Evolutionary conservation across 2,888 invertebrate species (phyloP), one percentile per base, ranked within the genome.

Genomic region (Brachypalpus laphriformis): DNA sequence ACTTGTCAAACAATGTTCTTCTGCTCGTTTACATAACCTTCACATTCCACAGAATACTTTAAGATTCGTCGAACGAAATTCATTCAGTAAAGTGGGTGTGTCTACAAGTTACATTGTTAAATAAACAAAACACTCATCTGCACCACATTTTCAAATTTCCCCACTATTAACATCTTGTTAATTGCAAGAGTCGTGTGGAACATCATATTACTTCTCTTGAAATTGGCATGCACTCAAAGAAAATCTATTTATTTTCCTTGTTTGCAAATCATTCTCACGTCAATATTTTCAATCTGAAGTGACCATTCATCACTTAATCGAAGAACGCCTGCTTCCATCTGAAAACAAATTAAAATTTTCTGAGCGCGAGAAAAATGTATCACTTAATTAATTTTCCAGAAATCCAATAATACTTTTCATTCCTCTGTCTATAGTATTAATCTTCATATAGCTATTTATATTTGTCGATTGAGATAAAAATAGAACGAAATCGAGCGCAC

Each of bases 141-240:
- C 28, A 28, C 7, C 22, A 42, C 8, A 16, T 22, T 11, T 20
- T 7, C 8, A 7, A 11, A 20, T 47, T 51, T 28, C 16, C 4
- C n/a, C 20, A 47, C 18, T 40, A 51, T 16, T 20, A 37, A 37
- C 28, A 59, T 47, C 25, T 37, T 37, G 16, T 47, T 34, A 47
- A n/a, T n/a, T n/a, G n/a, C n/a, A n/a, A n/a, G n/a, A n/a, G n/a
- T n/a, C n/a, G n/a, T n/a, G n/a, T n/a, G n/a, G n/a, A n/a, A n/a
- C n/a, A n/a, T n/a, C n/a, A n/a, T n/a, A n/a, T n/a, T n/a, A n/a
- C n/a, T n/a, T n/a, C 59, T 59, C 7, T 63, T 61, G 51, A 59
- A 74, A 68, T 83, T 82, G 49, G 70, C 78, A n/a, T 59, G 37
- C 34, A 54, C 34, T 74, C 63, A 31, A 63, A 22, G n/a, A 31